Base-by-base conservation (phyloP, 2,113 vertebrate genomes). In the Numenius arquata region DNA sequence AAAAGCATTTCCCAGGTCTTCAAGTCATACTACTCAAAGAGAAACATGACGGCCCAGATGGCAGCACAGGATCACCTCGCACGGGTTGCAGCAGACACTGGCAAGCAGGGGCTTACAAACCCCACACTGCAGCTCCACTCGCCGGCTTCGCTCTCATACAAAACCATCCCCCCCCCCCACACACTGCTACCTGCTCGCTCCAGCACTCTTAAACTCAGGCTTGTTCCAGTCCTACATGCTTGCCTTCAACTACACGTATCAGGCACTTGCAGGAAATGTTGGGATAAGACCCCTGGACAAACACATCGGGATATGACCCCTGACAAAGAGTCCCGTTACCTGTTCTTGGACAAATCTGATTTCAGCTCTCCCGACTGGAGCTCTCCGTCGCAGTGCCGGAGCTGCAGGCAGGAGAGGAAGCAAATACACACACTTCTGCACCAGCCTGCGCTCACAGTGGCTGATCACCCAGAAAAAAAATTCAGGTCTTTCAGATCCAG, bases 201-300 rank as follows among this genome's bases (percentile, higher is more conserved):
- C 87, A 27, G 30, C 41, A 12, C 65, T 21, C 12, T 8, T 4
- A 30, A 29, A 38, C 43, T 20, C 40, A 22, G 45, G 29, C 45
- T 17, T 12, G 18, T 14, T 34, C 62, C 43, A 65, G 53, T 38
- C 58, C 38, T 11, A 43, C 36, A 11, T 0, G 1, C 21, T 21
- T 3, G 1, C 6, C 66, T 48, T 61, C 65, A 27, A 2, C 63
- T 12, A 18, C 0, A 0, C 1, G 2, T 16, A 30, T 4, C 19
- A 32, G 52, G 34, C 6, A 2, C 45, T 36, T 13, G 72, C 77
- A 56, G 30, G 15, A 55, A 27, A 55, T 3, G 4, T 2, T 3
- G 8, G 47, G 48, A 11, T 29, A 30, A 38, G 63, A 72, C 16
- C 34, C 32, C 32, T 41, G 12, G 12, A 13, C 22, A 45, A 63